These are phyloP conservation scores for Aurelia sp. DNA, from an alignment of 30 jellyfish, hydroid and myxozoan species.

Conservation along the genomic window DNA sequence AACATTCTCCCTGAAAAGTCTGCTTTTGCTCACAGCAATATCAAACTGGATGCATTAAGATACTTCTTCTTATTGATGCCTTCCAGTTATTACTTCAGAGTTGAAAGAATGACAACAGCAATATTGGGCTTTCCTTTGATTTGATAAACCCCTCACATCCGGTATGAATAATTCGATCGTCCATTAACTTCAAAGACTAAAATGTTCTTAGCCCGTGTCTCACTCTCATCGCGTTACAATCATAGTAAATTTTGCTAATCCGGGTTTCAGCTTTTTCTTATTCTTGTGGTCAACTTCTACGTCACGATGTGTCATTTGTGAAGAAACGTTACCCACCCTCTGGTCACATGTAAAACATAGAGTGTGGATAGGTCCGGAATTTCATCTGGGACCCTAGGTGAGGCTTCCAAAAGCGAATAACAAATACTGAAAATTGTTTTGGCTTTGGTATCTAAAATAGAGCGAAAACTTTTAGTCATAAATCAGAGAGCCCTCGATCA, in stretches of 20 bases:
- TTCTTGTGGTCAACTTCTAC: background rate
- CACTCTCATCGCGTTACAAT: background rate
- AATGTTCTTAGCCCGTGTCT: background rate
- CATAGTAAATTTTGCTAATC: background rate
- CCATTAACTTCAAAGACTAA: background rate
- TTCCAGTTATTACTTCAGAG: too few relatives aligned
- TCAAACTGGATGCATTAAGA: background rate
- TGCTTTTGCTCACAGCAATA: background rate
- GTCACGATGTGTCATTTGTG: conserved; percentile 3
- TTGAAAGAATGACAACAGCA: too few relatives aligned
- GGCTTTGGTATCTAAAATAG: too few relatives aligned
- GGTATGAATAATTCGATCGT: background rate
- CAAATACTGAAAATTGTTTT: too few relatives aligned
- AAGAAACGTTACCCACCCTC: background rate
- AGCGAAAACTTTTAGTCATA: too few relatives aligned
- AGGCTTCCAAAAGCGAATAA: too few relatives aligned
- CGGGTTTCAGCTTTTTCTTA: background rate
- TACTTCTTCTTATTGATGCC: background rate
- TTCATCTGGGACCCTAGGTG: too few relatives aligned
- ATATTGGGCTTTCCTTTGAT: background rate
- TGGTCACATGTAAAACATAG: too few relatives aligned
- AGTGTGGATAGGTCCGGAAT: too few relatives aligned
- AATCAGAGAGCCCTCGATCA: too few relatives aligned
- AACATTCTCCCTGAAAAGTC: too few relatives aligned
- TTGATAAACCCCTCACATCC: background rate